phyloP scores from a whole-genome alignment of 2,888 invertebrate genomes.

The Clivina fossor region DNA sequence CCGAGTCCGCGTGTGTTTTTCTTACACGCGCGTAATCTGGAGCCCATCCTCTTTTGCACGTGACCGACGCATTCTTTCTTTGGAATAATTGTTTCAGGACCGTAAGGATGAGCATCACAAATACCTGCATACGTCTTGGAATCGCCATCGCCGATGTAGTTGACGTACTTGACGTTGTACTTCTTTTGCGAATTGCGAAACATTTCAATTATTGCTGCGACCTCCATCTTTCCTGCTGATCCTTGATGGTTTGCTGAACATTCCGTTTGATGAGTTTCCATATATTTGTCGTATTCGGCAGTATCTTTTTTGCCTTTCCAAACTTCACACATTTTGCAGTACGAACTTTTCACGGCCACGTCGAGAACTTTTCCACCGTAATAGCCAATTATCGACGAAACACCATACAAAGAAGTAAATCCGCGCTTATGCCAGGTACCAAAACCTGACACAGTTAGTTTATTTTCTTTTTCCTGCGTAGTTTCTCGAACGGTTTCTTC shows the following conservation, averaged over 20 bases:
- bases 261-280: constrained; percentile 36
- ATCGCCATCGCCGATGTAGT: neutral
- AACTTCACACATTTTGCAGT: constrained; percentile 35
- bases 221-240: constrained; percentile 40
- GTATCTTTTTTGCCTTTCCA: constrained; percentile 36
- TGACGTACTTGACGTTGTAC: neutral
- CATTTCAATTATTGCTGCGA: constrained; percentile 27
- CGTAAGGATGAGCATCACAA: no score
- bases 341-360: constrained; percentile 34
- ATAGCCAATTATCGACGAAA: constrained; percentile 36
- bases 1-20: no score
- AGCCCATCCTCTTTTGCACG: no score
- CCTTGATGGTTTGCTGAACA: constrained; percentile 39
- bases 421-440: constrained; percentile 31
- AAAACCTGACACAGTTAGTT: constrained; percentile 23
- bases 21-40: no score
- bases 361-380: constrained; percentile 36
- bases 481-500: constrained; percentile 14
- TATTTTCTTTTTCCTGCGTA: neutral
- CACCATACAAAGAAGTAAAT: constrained; percentile 33
- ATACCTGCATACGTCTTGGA: neutral
- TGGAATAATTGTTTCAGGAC: no score
- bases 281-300: constrained; percentile 36
- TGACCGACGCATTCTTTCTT: no score
- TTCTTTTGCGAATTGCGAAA: neutral